Conservation (phyloP, 2,113 vertebrate species). For the Microcebus griseorufus region DNA sequence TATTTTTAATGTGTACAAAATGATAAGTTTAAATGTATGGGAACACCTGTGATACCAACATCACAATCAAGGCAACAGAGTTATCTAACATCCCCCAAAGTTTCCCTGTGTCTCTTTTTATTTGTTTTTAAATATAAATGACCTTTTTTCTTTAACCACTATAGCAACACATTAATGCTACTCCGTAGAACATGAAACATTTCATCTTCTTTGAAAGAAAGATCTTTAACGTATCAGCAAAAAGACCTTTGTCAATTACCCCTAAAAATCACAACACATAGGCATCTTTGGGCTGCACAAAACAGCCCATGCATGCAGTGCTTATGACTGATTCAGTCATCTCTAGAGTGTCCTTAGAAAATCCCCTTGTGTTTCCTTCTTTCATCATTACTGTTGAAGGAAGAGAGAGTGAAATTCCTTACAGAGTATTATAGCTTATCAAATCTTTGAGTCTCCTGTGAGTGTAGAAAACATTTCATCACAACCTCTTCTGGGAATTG, state of each 20-base stretch:
- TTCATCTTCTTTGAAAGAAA: neutral
- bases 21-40: neutral
- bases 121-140: neutral
- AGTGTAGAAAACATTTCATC: neutral
- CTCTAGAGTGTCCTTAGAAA: neutral
- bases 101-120: neutral
- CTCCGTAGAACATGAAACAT: neutral
- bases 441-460: neutral
- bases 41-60: neutral
- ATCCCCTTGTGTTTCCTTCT: neutral
- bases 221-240: neutral
- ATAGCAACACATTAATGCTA: neutral
- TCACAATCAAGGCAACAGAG: neutral
- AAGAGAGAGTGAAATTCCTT: neutral
- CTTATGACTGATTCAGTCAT: neutral
- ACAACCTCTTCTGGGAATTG: neutral
- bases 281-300: too few species aligned
- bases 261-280: neutral
- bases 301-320: accelerated
- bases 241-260: neutral
- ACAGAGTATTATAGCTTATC: neutral
- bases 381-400: neutral
- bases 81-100: neutral
- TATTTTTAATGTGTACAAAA: neutral
- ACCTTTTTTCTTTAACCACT: neutral